phyloP scores from a whole-genome alignment of 1,140 invertebrate species.

The Pseudomyrmex flavicornis region DNA sequence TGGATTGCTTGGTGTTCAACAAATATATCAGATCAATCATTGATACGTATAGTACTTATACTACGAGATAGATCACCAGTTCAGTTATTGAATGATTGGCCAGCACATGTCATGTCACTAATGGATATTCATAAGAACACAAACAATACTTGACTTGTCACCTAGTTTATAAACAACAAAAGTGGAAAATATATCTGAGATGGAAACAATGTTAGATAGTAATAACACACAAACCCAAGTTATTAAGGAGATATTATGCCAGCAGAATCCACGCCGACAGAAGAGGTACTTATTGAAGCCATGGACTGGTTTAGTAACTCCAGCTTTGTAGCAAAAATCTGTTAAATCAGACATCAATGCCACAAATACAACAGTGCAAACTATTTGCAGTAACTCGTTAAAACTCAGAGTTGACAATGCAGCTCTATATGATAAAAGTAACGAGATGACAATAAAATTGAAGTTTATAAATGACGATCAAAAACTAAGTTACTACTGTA shows the following conservation, averaged over 20 bases:
- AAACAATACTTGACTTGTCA: no score
- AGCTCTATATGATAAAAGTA: constrained; percentile 66
- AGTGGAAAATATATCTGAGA: no score
- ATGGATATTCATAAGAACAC: no score
- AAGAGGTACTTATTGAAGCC: constrained; percentile 81
- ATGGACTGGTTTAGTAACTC: constrained; percentile 81
- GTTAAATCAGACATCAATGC: constrained; percentile 40
- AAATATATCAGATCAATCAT: constrained; percentile 84
- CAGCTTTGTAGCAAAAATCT: constrained; percentile 66
- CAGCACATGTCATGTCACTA: constrained; percentile 74
- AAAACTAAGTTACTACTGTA: constrained; percentile 89
- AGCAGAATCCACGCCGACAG: constrained; percentile 67
- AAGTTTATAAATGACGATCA: constrained; percentile 95
- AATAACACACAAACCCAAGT: no score
- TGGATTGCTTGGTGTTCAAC: constrained; percentile 91
- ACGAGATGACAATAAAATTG: constrained; percentile 89
- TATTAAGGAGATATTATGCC: constrained; percentile 27
- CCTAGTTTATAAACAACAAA: no score
- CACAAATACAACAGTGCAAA: constrained; percentile 19
- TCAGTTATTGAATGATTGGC: no score
- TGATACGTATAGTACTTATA: constrained; percentile 85
- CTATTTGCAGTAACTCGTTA: constrained; percentile 17
- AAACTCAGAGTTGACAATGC: constrained; percentile 48
- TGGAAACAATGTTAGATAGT: no score
- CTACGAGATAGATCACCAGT: constrained; percentile 80